Evolutionary conservation across 2,113 vertebrate species (phyloP).

Genomic region (Arenaria interpres): DNA sequence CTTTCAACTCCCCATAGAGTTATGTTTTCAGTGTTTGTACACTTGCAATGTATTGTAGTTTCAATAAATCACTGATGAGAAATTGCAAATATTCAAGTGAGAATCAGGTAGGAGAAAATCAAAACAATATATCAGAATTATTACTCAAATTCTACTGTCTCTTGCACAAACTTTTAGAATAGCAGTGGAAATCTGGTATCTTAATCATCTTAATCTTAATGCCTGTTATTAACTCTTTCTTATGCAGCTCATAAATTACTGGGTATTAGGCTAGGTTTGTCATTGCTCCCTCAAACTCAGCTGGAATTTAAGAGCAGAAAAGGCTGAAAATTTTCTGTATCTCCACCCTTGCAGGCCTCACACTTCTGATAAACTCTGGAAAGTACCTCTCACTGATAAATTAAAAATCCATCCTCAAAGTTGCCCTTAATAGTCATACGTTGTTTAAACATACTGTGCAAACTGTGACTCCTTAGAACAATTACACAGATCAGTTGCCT

Average conservation of each 20-base stretch:
- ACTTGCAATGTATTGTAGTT: background rate
- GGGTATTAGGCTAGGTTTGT: background rate
- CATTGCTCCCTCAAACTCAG: background rate
- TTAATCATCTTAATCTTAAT: background rate
- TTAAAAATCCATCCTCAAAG: constrained; percentile 38
- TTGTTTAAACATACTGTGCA: constrained; percentile 65
- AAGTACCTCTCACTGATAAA: background rate
- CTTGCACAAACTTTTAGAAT: background rate
- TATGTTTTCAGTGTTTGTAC: background rate
- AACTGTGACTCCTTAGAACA: constrained; percentile 67
- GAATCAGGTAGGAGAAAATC: background rate
- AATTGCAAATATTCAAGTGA: background rate
- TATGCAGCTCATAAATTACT: background rate
- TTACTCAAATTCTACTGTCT: background rate
- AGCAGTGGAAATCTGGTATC: background rate
- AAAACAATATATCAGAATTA: background rate
- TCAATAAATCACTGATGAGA: background rate
- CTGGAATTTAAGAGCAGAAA: background rate
- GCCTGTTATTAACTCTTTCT: background rate
- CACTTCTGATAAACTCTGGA: background rate
- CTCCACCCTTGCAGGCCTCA: background rate
- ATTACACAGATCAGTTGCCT: constrained; percentile 47
- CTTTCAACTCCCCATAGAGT: background rate
- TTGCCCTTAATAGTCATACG: background rate
- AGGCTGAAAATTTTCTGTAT: background rate